Evolutionary conservation across 2,113 vertebrate species (phyloP), one percentile per base, ranked within the genome.

Genomic region (Nesospiza acunhae): DNA sequence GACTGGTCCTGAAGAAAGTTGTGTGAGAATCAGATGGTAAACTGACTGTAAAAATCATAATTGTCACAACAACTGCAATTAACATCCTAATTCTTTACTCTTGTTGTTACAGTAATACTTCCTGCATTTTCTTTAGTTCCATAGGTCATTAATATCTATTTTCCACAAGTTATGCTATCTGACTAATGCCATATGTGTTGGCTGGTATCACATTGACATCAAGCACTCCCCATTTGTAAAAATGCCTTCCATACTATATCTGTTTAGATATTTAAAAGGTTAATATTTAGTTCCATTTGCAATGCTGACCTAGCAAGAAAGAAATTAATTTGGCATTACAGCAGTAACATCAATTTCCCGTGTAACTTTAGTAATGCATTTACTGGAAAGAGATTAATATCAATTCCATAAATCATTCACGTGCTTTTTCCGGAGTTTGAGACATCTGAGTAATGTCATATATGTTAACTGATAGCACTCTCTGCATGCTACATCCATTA

Each of bases 331-430:
- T 98, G 98, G 98, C 98, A 98, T 98, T 98, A 98, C 97, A 97
- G 96, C 95, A 97, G 97, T 97, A 98, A 98, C 98, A 98, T 99
- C 98, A 98, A 98, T 99, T 98, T 98, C 98, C 98, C 97, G 96
- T 98, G 98, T 98, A 99, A 98, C 98, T 98, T 98, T 98, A 97
- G 98, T 98, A 99, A 98, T 98, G 98, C 98, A 98, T 99, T 99
- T 99, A 98, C 98, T 98, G 98, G 98, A 99, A 99, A 98, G 98
- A 99, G 98, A 99, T 99, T 99, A 99, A 98, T 99, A 99, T 98
- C 99, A 99, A 98, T 99, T 99, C 98, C 98, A 99, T 99, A 99
- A 99, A 99, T 99, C 99, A 99, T 99, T 99, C 98, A 99, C 98
- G 96, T 98, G 98, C 98, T 98, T 98, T 95, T 98, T 98, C 98